Evolutionary conservation across 53 echinoderm and acorn worm species (phyloP).

Genomic region (Glandiceps talaboti): DNA sequence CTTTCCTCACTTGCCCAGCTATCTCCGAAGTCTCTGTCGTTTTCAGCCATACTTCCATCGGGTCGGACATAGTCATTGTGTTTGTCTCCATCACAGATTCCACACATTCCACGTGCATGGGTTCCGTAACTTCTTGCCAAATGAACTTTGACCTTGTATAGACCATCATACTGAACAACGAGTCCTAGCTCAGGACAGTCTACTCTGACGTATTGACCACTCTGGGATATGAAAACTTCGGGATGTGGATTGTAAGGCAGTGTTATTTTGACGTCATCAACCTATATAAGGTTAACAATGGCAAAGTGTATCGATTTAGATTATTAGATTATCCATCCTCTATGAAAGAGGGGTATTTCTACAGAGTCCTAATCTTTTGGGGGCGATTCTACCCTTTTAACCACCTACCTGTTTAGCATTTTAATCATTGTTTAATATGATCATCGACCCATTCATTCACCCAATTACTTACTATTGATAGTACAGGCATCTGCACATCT

Average conservation of each 20-base stretch:
- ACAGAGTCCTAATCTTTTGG: too few species aligned
- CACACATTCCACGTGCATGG: neutral
- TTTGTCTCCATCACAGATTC: neutral
- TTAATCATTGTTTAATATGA: too few species aligned
- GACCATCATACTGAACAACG: neutral
- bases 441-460: too few species aligned
- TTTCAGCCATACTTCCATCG: neutral
- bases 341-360: too few species aligned
- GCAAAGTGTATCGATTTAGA: too few species aligned
- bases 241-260: neutral
- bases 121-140: neutral
- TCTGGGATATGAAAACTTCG: neutral
- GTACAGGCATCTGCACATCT: too few species aligned
- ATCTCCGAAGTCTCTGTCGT: neutral
- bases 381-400: too few species aligned
- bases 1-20: neutral
- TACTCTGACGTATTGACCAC: neutral
- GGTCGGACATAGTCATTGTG: neutral
- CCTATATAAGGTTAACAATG: too few species aligned
- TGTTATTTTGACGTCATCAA: neutral
- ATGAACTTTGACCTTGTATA: neutral
- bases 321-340: too few species aligned
- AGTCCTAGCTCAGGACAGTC: neutral
- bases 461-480: too few species aligned
- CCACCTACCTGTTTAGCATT: too few species aligned